Conservation (phyloP, 2,797 vertebrate species). For the Euthynnus affinis region DNA sequence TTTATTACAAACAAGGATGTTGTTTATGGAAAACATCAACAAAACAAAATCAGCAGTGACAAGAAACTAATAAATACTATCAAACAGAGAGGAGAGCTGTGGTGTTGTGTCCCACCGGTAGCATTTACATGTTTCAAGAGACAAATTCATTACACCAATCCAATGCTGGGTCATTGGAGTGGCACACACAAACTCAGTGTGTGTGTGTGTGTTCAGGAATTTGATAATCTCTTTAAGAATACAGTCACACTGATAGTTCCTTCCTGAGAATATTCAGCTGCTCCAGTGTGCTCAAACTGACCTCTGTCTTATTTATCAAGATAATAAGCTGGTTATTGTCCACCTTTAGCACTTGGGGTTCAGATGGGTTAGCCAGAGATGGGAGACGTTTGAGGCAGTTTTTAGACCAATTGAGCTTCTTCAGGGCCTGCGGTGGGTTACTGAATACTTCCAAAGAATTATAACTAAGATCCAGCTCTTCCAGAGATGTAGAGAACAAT, state of each 20-base stretch:
- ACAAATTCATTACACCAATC: constrained; percentile 4
- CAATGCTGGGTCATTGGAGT: constrained; percentile 10
- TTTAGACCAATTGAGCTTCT: background rate
- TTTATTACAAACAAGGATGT: background rate
- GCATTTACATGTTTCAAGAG: background rate
- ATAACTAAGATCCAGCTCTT: constrained; percentile 29
- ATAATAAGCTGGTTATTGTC: constrained; percentile 2
- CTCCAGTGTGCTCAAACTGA: background rate
- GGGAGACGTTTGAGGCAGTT: constrained; percentile 25
- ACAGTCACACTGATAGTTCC: constrained; percentile 30
- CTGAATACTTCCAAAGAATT: constrained; percentile 19
- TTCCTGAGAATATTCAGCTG: constrained; percentile 20
- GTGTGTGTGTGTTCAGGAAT: background rate
- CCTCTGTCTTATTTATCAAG: background rate
- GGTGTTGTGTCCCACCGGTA: background rate
- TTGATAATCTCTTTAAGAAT: background rate
- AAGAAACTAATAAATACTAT: background rate
- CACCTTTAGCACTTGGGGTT: background rate
- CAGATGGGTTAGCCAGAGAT: background rate
- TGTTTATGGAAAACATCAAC: background rate
- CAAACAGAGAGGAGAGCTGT: background rate
- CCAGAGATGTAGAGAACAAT: constrained; percentile 1
- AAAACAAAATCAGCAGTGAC: constrained; percentile 18
- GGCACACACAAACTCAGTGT: background rate
- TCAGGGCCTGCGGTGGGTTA: constrained; percentile 9